Conservation (phyloP, 2,888 invertebrate species). For the Tupiocoris notatus region DNA sequence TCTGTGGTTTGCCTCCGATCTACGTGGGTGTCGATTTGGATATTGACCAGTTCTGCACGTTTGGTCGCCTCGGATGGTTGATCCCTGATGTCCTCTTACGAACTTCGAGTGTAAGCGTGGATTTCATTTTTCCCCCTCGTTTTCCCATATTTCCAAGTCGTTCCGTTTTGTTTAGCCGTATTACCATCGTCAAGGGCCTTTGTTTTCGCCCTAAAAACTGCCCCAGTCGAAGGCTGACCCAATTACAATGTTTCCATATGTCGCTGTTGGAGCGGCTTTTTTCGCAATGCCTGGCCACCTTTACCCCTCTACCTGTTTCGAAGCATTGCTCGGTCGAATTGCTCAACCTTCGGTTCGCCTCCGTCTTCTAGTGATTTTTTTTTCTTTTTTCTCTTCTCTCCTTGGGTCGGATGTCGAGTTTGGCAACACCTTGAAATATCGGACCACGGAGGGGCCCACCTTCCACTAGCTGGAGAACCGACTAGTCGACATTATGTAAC, state of each 20-base stretch:
- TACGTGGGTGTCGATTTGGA: not conserved
- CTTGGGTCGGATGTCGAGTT: not conserved
- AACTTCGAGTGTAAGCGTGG: not conserved
- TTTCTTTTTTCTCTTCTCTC: not conserved
- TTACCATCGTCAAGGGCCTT: too few relatives aligned
- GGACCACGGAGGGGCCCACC: not conserved
- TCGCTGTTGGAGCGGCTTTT: not conserved
- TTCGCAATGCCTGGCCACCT: slow-evolving; percentile 27
- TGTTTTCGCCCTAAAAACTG: not conserved
- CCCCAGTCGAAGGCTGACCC: not conserved
- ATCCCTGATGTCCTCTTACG: not conserved
- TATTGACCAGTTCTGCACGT: not conserved
- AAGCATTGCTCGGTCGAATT: too few relatives aligned
- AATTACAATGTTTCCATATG: slow-evolving; percentile 31
- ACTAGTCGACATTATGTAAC: not conserved
- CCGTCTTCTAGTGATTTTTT: not conserved
- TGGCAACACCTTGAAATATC: not conserved
- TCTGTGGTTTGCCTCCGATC: not conserved
- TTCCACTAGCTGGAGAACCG: not conserved
- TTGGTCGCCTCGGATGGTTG: too few relatives aligned
- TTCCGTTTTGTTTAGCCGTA: not conserved
- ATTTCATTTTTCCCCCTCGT: not conserved
- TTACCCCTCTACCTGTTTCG: not conserved
- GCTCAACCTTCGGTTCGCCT: not conserved
- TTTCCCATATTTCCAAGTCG: too few relatives aligned